Evolutionary conservation across 2,797 vertebrate species (phyloP), one percentile per base, ranked within the genome.

Genomic region (Anomalospiza imberbis): DNA sequence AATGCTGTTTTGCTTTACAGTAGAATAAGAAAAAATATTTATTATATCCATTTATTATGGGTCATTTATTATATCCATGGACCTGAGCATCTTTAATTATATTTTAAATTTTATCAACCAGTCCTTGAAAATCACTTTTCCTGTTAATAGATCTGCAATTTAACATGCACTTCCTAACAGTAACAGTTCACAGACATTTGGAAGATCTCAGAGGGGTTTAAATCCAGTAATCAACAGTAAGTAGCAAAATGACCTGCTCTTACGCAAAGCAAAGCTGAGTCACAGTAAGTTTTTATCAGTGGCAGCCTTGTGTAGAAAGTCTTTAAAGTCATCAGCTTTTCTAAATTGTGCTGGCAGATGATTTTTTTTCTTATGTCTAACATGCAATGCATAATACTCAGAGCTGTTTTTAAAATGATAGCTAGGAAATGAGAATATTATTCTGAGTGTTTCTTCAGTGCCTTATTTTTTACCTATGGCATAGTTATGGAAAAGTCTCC

Each of bases 171-270:
- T 63, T 44, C 44, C n/a, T n/a, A n/a, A n/a, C n/a, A n/a, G 36
- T 88, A 55, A 51, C 29, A 65, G 26, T 45, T 82, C 63, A 81
- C 34, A 88, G 87, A 80, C 65, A 76, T 92, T 54, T 57, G 32
- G 45, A 94, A 92, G 50, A 85, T 19, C 66, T 77, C 75, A 68
- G 65, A 91, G 38, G 17, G 32, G 63, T 86, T 94, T 78, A 79
- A 83, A 86, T 70, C 88, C 70, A 67, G 73, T 90, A 87, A 92
- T 92, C 93, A 94, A 73, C 36, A 86, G 16, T 72, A 89, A 86
- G 73, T 34, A 91, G 63, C 63, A 89, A 91, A 92, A 92, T 78
- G 3, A 89, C 79, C 93, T 70, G 26, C 48, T 90, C 58, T 96
- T 85, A 86, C 2, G 7, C 45, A 81, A 91, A 93, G 28, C 51